phyloP scores from a whole-genome alignment of 2,888 invertebrate genomes.

The Harmothoe impar region DNA sequence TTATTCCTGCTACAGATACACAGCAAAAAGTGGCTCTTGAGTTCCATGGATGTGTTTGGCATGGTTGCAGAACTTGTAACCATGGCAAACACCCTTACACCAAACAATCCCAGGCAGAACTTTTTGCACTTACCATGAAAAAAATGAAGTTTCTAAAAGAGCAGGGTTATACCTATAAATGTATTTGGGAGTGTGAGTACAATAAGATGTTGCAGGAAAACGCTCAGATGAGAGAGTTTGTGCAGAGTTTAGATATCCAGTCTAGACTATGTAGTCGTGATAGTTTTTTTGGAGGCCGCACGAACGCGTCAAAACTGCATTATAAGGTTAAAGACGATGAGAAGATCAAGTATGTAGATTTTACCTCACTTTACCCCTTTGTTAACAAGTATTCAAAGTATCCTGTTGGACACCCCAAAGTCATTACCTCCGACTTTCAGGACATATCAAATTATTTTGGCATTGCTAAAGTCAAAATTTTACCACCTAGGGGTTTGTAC shows the following conservation, averaged over 20 bases:
- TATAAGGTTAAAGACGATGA: slow-evolving; percentile 69
- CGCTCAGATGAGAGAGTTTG: background rate
- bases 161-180: background rate
- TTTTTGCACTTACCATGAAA: slow-evolving; percentile 8
- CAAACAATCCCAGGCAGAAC: background rate
- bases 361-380: slow-evolving; percentile 74
- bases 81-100: slow-evolving; percentile 12
- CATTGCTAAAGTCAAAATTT: slow-evolving; percentile 73
- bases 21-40: background rate
- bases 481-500: slow-evolving; percentile 74
- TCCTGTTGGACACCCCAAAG: slow-evolving; percentile 73
- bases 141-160: background rate
- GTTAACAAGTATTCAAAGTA: slow-evolving; percentile 72
- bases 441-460: slow-evolving; percentile 74
- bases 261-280: background rate
- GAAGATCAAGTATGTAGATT: slow-evolving; percentile 73
- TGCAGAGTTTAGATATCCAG: background rate
- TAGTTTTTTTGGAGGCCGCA: slow-evolving; percentile 38
- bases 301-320: slow-evolving; percentile 61
- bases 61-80: slow-evolving; percentile 7
- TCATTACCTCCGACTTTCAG: slow-evolving; percentile 69
- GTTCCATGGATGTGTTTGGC: slow-evolving; percentile 35
- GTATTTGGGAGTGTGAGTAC: slow-evolving; percentile 49
- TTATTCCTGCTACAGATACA: background rate
- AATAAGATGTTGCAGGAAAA: background rate